Base-by-base conservation (phyloP, 2,888 invertebrate genomes). In the Ennomos erosarius region DNA sequence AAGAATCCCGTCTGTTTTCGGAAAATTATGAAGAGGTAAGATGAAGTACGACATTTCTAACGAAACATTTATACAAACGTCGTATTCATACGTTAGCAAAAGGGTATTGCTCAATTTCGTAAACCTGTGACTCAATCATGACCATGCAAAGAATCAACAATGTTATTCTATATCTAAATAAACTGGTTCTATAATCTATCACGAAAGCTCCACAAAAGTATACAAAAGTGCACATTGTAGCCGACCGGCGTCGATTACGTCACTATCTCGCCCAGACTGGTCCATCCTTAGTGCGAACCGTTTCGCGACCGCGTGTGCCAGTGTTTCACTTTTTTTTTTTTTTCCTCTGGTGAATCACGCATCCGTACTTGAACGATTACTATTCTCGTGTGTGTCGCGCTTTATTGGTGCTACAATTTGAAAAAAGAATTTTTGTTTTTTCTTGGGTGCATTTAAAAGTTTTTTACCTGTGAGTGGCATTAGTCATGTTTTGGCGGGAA, bases 231-330 rank as follows among this genome's bases (percentile, higher is more conserved):
- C 59, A 59, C 49, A 44, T 48, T 40, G 38, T 16, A 53, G 49
- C 54, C 45, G 39, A 44, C 43, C 48, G 39, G 51, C 13, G 38
- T 33, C 35, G 46, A 47, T 60, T 60, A 10, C 59, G 59, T 60
- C 59, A 56, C 46, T 45, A 50, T 47, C 50, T 50, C 38, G 44
- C 36, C 49, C 51, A 48, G 47, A 54, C 58, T 52, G 62, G 55
- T 55, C 55, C 58, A 58, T 58, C 62, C 57, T 62, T 58, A 62
- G 62, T 62, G 50, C 55, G 52, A 55, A 58, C 43, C 40, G 51
- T 52, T 51, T 51, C 58, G 58, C 58, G 55, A 55, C 38, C 58
- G 58, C 38, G 55, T 45, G 51, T 37, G 58, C 58, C 48, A 39
- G 62, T 62, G 55, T 54, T 12, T 40, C 40, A 40, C 47, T 46